Conservation (phyloP, 2,888 invertebrate species). For the Philopedon plagiatum region DNA sequence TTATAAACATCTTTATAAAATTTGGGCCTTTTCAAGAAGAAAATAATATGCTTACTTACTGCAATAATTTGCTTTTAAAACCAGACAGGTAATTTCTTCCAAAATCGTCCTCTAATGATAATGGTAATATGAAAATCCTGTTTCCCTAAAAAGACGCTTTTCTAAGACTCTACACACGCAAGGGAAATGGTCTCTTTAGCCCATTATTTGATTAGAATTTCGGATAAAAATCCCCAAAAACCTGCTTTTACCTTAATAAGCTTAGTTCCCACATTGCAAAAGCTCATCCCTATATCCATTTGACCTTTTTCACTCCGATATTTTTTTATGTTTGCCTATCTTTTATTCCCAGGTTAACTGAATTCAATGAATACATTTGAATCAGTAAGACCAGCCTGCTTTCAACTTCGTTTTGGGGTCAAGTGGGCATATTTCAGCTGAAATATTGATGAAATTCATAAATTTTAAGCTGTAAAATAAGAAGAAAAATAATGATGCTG, state of each 20-base stretch:
- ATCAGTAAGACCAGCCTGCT: slow-evolving; percentile 25
- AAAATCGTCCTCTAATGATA: slow-evolving; percentile 8
- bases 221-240: slow-evolving; percentile 38
- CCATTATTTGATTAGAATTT: slow-evolving; percentile 44
- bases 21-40: too few species aligned
- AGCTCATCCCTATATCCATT: slow-evolving; percentile 35
- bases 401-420: slow-evolving; percentile 27
- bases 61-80: not conserved
- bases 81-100: not conserved
- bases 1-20: too few species aligned
- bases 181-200: slow-evolving; percentile 14
- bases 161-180: slow-evolving; percentile 11
- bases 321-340: slow-evolving; percentile 37
- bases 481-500: not conserved
- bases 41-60: not conserved
- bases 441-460: slow-evolving; percentile 8
- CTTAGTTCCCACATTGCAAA: slow-evolving; percentile 33
- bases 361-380: slow-evolving; percentile 44
- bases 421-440: slow-evolving; percentile 3
- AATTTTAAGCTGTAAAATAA: not conserved
- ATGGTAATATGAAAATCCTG: slow-evolving; percentile 14
- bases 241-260: slow-evolving; percentile 46
- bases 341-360: slow-evolving; percentile 38
- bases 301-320: slow-evolving; percentile 23
- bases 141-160: slow-evolving; percentile 6